A percentile compares a stretch with the other conserved stretches of the same genome.
phyloP scores from a whole-genome alignment of 2,113 vertebrate species.

The Hemiscyllium ocellatum region DNA sequence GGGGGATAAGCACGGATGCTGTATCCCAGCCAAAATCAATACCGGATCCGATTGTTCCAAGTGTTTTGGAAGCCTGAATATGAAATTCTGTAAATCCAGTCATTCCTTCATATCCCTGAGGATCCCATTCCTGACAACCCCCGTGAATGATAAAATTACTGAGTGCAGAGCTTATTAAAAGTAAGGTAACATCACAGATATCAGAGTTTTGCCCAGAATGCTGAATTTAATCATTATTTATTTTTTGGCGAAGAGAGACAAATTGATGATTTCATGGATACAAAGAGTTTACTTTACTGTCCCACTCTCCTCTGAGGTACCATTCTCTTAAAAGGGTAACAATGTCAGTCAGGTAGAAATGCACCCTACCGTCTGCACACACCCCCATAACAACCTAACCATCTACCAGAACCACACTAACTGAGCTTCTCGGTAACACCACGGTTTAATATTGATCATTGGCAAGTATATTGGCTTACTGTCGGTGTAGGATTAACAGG shows the following conservation, averaged over 20 bases:
- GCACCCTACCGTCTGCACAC: neutral
- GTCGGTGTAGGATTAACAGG: neutral
- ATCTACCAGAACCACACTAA: neutral
- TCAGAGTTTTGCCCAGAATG: too few species aligned
- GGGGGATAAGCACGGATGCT: neutral
- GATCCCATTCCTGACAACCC: too few species aligned
- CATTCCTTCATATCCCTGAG: neutral
- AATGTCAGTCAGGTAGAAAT: neutral
- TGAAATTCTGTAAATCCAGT: neutral
- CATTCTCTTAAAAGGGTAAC: neutral
- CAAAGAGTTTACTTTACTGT: too few species aligned
- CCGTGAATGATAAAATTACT: too few species aligned
- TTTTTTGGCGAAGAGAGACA: too few species aligned
- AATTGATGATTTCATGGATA: too few species aligned
- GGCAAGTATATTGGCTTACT: neutral
- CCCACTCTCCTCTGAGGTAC: too few species aligned
- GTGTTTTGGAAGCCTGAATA: neutral
- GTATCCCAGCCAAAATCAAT: neutral
- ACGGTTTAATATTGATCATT: neutral
- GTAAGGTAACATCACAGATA: too few species aligned
- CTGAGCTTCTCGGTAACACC: neutral
- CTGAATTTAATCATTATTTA: too few species aligned
- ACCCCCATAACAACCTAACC: too few species aligned
- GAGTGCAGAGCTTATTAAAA: too few species aligned
- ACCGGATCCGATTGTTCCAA: neutral